Evolutionary conservation across 2,888 invertebrate species (phyloP).

Genomic region (Halictus quadricinctus): DNA sequence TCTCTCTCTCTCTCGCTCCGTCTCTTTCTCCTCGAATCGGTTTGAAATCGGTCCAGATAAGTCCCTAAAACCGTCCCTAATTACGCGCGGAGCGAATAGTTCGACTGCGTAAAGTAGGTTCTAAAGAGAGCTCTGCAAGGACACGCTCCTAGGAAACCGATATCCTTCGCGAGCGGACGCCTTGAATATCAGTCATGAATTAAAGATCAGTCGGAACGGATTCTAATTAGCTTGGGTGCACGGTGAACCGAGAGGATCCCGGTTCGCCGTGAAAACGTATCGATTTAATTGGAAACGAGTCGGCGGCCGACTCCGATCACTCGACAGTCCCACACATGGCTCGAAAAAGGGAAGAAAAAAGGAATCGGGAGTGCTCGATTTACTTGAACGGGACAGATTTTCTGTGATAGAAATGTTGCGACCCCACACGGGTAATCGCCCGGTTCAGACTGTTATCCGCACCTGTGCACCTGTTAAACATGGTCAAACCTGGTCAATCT

Average conservation of each 20-base stretch:
- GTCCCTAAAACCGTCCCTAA: conserved; percentile 2
- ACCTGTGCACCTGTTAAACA: not conserved
- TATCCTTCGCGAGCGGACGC: conserved; percentile 32
- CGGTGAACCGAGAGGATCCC: conserved; percentile 46
- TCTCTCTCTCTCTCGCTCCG: too few relatives aligned
- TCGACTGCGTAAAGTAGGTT: not conserved
- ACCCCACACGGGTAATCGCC: not conserved
- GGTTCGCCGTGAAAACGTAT: conserved; percentile 51
- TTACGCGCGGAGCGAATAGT: conserved; percentile 21
- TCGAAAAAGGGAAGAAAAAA: not conserved
- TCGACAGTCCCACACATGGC: not conserved
- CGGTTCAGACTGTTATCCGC: not conserved
- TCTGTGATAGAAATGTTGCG: conserved; percentile 6
- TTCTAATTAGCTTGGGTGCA: conserved; percentile 59
- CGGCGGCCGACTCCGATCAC: conserved; percentile 33
- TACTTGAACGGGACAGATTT: not conserved
- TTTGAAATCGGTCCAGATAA: conserved; percentile 1
- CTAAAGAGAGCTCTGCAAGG: conserved; percentile 20
- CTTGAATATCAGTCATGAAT: conserved; percentile 60
- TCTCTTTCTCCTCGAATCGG: not conserved
- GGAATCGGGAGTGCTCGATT: not conserved
- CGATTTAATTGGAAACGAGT: conserved; percentile 54
- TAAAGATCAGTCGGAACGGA: conserved; percentile 62
- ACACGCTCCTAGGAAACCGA: conserved; percentile 37
- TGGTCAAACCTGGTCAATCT: too few relatives aligned